Evolutionary conservation across 2,888 invertebrate genomes (phyloP).

Genomic region (Ptychoptera albimana): DNA sequence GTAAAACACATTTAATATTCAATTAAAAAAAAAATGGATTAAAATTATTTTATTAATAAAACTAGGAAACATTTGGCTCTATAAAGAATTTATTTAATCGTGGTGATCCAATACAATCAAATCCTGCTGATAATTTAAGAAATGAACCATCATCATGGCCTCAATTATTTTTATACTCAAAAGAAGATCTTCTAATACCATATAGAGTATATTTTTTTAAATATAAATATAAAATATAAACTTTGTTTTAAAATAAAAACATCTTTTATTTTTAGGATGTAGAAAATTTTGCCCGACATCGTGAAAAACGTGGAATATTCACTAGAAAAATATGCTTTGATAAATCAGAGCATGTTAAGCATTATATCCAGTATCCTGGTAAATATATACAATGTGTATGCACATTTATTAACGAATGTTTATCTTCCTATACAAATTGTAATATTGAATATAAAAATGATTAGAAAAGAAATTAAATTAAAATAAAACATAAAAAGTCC

Average conservation of each 20-base stretch:
- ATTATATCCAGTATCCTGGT: slow-evolving; percentile 44
- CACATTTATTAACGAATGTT: slow-evolving; percentile 41
- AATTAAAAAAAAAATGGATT: not conserved
- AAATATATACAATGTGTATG: slow-evolving; percentile 43
- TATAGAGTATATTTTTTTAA: slow-evolving; percentile 31
- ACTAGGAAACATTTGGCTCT: slow-evolving; percentile 27
- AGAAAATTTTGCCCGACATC: slow-evolving; percentile 43
- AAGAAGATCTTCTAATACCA: slow-evolving; percentile 48
- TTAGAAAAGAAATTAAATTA: not conserved
- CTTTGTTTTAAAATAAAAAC: not conserved
- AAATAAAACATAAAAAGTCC: not conserved
- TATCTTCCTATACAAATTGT: slow-evolving; percentile 16
- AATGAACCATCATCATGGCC: slow-evolving; percentile 45
- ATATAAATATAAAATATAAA: not conserved
- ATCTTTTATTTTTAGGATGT: slow-evolving; percentile 35
- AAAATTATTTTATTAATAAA: slow-evolving; percentile 20
- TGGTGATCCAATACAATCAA: slow-evolving; percentile 32
- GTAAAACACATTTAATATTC: slow-evolving; percentile 16
- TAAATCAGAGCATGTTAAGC: slow-evolving; percentile 60
- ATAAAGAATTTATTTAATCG: slow-evolving; percentile 27
- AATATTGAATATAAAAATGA: not conserved
- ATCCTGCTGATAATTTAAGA: slow-evolving; percentile 40
- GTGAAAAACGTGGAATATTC: slow-evolving; percentile 40
- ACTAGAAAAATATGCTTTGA: slow-evolving; percentile 47
- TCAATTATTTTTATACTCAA: slow-evolving; percentile 58